Evolutionary conservation across 2,888 invertebrate species (phyloP).

Genomic region (Drepanosiphum platanoidis): DNA sequence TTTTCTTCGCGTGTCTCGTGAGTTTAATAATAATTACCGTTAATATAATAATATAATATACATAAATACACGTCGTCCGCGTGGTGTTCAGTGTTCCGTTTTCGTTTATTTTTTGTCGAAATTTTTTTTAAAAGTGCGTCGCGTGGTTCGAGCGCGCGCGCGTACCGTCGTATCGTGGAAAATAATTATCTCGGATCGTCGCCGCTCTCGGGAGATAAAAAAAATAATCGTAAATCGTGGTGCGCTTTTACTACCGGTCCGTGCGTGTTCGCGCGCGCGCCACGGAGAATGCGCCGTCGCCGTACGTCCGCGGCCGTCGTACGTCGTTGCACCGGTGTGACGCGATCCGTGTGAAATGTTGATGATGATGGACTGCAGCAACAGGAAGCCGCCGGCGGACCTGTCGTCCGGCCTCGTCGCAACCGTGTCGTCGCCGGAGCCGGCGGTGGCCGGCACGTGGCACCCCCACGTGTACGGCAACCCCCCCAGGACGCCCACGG

Average conservation of each 20-base stretch:
- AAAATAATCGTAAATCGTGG: too few species aligned
- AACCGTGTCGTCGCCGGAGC: constrained; percentile 21
- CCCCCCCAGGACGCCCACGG: constrained; percentile 83
- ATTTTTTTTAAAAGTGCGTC: too few species aligned
- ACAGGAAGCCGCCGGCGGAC: constrained; percentile 56
- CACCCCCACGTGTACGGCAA: constrained; percentile 90
- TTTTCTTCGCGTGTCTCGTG: neutral
- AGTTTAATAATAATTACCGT: neutral
- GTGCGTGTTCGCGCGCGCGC: neutral
- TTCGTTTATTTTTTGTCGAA: neutral
- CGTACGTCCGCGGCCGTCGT: neutral
- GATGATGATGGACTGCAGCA: constrained; percentile 61
- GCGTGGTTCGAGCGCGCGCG: too few species aligned
- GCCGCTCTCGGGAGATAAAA: too few species aligned
- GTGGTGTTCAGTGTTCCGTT: neutral
- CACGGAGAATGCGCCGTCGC: constrained; percentile 22
- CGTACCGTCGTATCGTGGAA: too few species aligned
- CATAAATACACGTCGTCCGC: too few species aligned
- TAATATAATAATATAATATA: neutral
- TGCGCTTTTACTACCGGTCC: too few species aligned
- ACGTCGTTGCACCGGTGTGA: neutral
- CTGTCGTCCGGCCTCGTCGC: constrained; percentile 25
- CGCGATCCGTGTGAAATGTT: constrained; percentile 59
- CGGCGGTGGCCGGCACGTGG: constrained; percentile 71
- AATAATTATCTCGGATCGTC: too few species aligned